Percentiles rank a stretch among this genome's conserved stretches.
These are phyloP conservation scores for Mohoua ochrocephala DNA, from an alignment of 2,113 vertebrate genomes.

Conservation along the genomic window DNA sequence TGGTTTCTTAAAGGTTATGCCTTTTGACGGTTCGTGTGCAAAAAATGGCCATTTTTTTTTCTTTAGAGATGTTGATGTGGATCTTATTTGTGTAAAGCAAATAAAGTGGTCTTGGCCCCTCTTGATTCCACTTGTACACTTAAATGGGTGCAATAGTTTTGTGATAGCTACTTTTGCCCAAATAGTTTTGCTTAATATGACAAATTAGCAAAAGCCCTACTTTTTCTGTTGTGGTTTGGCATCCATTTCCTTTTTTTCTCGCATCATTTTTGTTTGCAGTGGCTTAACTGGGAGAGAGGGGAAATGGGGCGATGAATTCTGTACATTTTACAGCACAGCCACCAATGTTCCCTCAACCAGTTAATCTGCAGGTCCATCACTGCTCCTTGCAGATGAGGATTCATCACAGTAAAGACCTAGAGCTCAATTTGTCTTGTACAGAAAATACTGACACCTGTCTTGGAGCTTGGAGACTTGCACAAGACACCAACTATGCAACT, in stretches of 20 bases:
- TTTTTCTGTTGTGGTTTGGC: neutral
- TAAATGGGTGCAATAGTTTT: neutral
- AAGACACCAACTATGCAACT: neutral
- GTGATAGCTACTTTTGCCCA: neutral
- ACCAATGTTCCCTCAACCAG: neutral
- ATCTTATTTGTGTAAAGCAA: slow-evolving; percentile 15
- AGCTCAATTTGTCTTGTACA: neutral
- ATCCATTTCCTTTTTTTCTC: neutral
- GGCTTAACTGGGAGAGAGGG: neutral
- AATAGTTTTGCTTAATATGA: neutral
- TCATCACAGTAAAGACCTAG: neutral
- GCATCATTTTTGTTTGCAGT: neutral
- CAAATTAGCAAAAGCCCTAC: neutral
- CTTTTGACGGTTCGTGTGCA: neutral
- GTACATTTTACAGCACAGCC: neutral
- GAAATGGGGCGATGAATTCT: neutral
- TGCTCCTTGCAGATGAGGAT: neutral
- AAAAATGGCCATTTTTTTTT: slow-evolving; percentile 27
- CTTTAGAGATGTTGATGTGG: neutral
- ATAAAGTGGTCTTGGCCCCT: slow-evolving; percentile 37
- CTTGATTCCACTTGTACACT: neutral
- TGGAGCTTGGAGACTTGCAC: neutral
- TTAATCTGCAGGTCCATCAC: neutral
- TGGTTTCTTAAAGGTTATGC: slow-evolving; percentile 1
- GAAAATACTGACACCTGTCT: neutral